These are phyloP conservation scores for Acanthosoma haemorrhoidale DNA, from an alignment of 2,888 invertebrate genomes.

Conservation along the genomic window DNA sequence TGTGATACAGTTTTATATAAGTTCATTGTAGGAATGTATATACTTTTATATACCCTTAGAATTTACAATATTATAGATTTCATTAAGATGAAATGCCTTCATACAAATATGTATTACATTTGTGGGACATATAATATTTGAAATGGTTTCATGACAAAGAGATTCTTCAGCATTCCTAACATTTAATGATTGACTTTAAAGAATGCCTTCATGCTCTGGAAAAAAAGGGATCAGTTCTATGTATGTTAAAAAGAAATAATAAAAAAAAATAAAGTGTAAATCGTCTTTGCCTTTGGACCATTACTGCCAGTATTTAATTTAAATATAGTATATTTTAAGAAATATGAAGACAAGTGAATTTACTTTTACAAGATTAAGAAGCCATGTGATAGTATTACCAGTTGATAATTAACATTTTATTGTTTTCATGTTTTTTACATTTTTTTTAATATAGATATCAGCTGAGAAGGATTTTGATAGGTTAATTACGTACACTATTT, in stretches of 20 bases:
- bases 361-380: not conserved
- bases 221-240: slow-evolving; percentile 23
- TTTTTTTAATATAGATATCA: not conserved
- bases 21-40: not conserved
- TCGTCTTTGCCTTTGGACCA: slow-evolving; percentile 27
- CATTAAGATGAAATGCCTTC: not conserved
- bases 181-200: not conserved
- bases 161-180: slow-evolving; percentile 12
- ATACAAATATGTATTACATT: not conserved
- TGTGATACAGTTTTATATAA: not conserved
- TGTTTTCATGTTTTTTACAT: not conserved
- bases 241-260: not conserved
- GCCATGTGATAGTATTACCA: not conserved
- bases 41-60: not conserved
- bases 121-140: not conserved
- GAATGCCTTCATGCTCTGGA: slow-evolving; percentile 17
- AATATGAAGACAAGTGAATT: not conserved
- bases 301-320: slow-evolving; percentile 30
- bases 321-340: slow-evolving; percentile 27
- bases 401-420: not conserved
- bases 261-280: slow-evolving; percentile 1
- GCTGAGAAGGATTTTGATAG: not conserved
- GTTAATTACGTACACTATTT: not conserved
- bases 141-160: not conserved
- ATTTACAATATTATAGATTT: not conserved